phyloP scores from a whole-genome alignment of 2,113 vertebrate genomes.

The Oriolus oriolus region DNA sequence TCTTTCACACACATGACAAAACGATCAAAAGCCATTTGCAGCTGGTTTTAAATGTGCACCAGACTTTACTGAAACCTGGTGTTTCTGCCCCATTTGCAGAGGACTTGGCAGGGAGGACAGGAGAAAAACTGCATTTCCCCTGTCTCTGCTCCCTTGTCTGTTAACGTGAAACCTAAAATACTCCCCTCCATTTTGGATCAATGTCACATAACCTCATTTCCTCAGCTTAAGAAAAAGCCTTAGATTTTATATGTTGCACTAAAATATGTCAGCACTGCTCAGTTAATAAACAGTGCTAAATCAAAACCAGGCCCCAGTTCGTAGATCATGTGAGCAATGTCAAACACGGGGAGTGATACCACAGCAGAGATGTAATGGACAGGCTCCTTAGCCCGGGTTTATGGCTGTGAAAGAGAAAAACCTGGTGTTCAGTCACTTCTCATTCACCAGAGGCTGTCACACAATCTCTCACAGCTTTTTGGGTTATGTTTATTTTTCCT shows the following conservation, averaged over 20 bases:
- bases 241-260: constrained; percentile 68
- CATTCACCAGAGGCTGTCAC: constrained; percentile 48
- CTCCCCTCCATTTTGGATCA: constrained; percentile 67
- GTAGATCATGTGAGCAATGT: constrained; percentile 49
- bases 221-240: constrained; percentile 69
- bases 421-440: constrained; percentile 52
- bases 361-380: constrained; percentile 31
- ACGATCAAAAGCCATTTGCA: constrained; percentile 22
- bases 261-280: constrained; percentile 65
- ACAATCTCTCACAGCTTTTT: constrained; percentile 39
- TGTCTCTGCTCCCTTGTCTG: constrained; percentile 7
- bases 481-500: constrained; percentile 34
- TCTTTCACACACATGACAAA: background rate
- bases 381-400: background rate
- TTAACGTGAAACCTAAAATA: constrained; percentile 46
- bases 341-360: constrained; percentile 16
- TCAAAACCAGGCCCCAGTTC: constrained; percentile 60
- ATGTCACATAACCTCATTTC: constrained; percentile 73
- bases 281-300: constrained; percentile 66
- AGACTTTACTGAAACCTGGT: background rate
- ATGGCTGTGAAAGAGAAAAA: constrained; percentile 62
- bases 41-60: background rate
- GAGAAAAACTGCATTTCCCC: constrained; percentile 16
- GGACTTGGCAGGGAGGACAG: constrained; percentile 9
- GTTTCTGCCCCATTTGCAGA: constrained; percentile 46